Evolutionary conservation across 2,797 vertebrate genomes (phyloP).

Genomic region (Pipistrellus kuhlii): DNA sequence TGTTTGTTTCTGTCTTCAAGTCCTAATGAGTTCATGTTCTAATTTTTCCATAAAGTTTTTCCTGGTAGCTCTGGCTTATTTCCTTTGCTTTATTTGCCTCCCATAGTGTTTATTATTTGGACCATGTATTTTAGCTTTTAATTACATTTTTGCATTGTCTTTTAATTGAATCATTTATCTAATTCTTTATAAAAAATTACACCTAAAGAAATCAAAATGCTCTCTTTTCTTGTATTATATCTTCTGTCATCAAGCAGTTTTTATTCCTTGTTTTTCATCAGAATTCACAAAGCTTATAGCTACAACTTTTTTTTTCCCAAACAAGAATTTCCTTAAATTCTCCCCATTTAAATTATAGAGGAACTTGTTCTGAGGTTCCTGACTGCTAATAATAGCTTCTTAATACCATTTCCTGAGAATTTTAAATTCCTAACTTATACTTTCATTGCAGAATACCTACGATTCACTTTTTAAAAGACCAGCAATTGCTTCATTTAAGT

Average conservation of each 20-base stretch:
- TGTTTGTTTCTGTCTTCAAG: neutral
- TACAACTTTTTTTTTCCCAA: neutral
- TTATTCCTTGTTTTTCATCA: constrained; percentile 38
- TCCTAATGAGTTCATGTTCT: constrained; percentile 11
- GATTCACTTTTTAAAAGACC: neutral
- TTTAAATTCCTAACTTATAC: constrained; percentile 31
- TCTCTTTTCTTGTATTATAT: constrained; percentile 14
- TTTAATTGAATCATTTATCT: constrained; percentile 17
- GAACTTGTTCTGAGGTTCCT: neutral
- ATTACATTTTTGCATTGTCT: constrained; percentile 31
- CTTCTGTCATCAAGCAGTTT: neutral
- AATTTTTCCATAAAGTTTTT: constrained; percentile 45
- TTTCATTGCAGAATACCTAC: neutral
- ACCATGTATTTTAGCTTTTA: constrained; percentile 29
- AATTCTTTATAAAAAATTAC: constrained; percentile 19
- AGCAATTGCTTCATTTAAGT: neutral
- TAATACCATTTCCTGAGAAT: constrained; percentile 45
- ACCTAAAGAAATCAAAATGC: constrained; percentile 30
- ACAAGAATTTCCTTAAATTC: neutral
- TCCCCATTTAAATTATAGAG: neutral
- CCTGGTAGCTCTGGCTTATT: neutral
- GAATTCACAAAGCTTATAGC: constrained; percentile 34
- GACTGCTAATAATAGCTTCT: neutral
- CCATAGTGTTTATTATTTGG: constrained; percentile 40
- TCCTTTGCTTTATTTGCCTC: constrained; percentile 6